Conservation (phyloP, 2,113 vertebrate genomes). For the Ailurus styani region DNA sequence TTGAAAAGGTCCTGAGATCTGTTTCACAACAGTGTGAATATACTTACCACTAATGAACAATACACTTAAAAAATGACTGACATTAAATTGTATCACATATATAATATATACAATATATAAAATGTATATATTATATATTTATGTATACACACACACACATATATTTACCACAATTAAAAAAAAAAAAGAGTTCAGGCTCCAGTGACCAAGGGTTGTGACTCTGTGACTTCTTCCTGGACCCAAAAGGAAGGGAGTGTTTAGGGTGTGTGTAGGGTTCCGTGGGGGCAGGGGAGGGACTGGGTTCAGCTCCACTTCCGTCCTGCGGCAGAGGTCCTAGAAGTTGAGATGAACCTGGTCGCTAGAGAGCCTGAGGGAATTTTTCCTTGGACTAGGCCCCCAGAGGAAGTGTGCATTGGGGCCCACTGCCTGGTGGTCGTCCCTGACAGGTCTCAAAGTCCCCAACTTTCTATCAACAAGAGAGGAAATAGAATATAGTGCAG, state of each 20-base stretch:
- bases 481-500: not conserved
- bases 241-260: not conserved
- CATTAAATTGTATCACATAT: not conserved
- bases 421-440: not conserved
- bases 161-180: not conserved
- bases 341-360: not conserved
- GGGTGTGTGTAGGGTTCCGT: not conserved
- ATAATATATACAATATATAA: not conserved
- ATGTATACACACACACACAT: not conserved
- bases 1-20: not conserved
- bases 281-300: fast-evolving
- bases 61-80: not conserved
- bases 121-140: no score
- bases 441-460: not conserved
- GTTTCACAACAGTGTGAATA: not conserved
- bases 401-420: not conserved
- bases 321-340: not conserved
- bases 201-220: not conserved
- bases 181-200: not conserved
- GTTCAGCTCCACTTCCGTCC: not conserved
- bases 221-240: not conserved
- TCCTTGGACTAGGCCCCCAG: not conserved
- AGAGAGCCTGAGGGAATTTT: not conserved
- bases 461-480: not conserved
- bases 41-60: not conserved